A percentile compares a stretch with the other conserved stretches of the same genome.
Evolutionary conservation across 2,888 invertebrate species (phyloP).

Genomic region (Pristionchus maxplancki): DNA sequence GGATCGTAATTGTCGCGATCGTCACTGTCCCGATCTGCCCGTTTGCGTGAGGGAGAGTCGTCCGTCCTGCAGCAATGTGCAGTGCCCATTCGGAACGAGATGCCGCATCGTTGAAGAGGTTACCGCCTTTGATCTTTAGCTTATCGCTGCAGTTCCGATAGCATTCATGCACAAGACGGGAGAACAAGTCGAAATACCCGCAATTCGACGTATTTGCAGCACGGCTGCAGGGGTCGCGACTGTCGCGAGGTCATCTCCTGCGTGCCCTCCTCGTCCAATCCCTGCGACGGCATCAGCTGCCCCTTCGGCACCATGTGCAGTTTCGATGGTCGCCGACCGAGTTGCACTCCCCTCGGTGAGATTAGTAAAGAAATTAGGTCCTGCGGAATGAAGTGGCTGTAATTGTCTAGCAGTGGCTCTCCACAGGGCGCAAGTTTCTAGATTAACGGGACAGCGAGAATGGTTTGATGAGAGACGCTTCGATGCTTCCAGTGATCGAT

Average conservation of each 20-base stretch:
- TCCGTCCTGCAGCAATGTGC: not conserved
- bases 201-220: not conserved
- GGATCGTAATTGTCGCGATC: not conserved
- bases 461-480: too few relatives aligned
- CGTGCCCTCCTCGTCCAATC: not conserved
- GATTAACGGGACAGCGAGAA: too few relatives aligned
- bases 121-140: too few relatives aligned
- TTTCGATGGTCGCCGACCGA: not conserved
- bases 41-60: conserved; percentile 2
- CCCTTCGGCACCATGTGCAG: conserved; percentile 12
- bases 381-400: too few relatives aligned
- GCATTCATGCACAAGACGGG: too few relatives aligned
- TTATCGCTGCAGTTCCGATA: too few relatives aligned
- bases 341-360: not conserved
- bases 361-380: too few relatives aligned
- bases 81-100: not conserved
- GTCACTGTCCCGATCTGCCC: not conserved
- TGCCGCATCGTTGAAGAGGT: not conserved
- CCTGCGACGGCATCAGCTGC: not conserved
- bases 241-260: conserved; percentile 1
- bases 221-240: not conserved
- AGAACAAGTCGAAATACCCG: too few relatives aligned
- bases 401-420: too few relatives aligned
- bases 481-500: not conserved
- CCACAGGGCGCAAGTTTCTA: too few relatives aligned